Percentiles rank a stretch among this genome's conserved stretches.
phyloP scores from a whole-genome alignment of 1,140 invertebrate genomes.

The Dendroctonus ponderosae region DNA sequence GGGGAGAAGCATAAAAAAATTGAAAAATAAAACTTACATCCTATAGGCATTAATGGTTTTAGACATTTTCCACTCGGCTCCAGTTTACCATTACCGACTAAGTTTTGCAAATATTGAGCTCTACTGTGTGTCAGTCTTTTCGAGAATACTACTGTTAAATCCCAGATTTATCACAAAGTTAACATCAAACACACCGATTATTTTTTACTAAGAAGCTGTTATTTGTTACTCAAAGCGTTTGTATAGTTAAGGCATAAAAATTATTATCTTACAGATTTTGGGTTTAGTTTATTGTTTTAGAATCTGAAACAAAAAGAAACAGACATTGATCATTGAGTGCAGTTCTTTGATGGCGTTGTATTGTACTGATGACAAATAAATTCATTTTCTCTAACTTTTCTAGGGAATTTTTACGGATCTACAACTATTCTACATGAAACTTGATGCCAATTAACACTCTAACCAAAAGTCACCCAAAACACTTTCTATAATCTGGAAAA shows the following conservation, averaged over 20 bases:
- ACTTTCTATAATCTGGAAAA: too few relatives aligned
- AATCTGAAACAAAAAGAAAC: slow-evolving; percentile 25
- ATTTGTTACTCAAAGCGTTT: neutral
- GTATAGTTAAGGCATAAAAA: slow-evolving; percentile 19
- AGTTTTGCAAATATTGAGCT: slow-evolving; percentile 27
- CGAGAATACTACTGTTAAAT: slow-evolving; percentile 26
- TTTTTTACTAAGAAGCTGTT: neutral
- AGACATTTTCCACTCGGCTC: slow-evolving; percentile 54
- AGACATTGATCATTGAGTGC: neutral
- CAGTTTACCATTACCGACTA: slow-evolving; percentile 32
- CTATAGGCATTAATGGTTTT: slow-evolving; percentile 66
- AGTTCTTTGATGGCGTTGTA: too few relatives aligned
- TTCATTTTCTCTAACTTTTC: too few relatives aligned
- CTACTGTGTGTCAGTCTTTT: slow-evolving; percentile 21
- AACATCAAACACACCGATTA: neutral
- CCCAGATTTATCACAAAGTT: slow-evolving; percentile 3
- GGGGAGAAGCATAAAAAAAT: slow-evolving; percentile 30
- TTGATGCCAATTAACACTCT: neutral
- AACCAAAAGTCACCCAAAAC: neutral
- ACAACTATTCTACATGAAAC: too few relatives aligned
- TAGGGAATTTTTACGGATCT: too few relatives aligned
- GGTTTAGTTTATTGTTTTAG: slow-evolving; percentile 12
- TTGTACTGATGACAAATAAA: too few relatives aligned
- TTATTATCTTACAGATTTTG: slow-evolving; percentile 23
- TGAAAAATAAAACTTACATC: slow-evolving; percentile 57